Percentiles rank a stretch among this genome's conserved stretches.
These are phyloP conservation scores for Drosophila sturtevanti DNA, from an alignment of 1,140 invertebrate species.

Conservation along the genomic window DNA sequence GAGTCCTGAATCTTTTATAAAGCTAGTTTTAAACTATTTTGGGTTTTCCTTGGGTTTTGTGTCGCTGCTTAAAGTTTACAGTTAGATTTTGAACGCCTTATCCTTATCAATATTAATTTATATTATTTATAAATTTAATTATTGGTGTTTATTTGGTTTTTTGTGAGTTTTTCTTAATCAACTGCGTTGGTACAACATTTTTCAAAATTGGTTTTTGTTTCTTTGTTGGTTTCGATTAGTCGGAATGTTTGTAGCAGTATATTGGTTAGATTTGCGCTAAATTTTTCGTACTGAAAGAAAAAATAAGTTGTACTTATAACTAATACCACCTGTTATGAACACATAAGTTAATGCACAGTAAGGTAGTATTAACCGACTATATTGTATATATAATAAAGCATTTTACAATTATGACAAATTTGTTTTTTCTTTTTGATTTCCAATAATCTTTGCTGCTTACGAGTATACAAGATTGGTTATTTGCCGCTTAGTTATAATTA, in stretches of 20 bases:
- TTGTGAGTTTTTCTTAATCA: slow-evolving; percentile 72
- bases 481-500: too few species aligned
- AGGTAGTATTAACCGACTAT: neutral
- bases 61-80: slow-evolving; percentile 47
- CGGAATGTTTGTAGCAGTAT: slow-evolving; percentile 69
- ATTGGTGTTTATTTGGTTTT: slow-evolving; percentile 54
- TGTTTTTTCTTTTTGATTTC: neutral
- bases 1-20: slow-evolving; percentile 48
- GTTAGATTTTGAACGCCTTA: slow-evolving; percentile 60
- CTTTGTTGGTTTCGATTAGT: slow-evolving; percentile 6
- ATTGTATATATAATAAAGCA: neutral
- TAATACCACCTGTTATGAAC: slow-evolving; percentile 54
- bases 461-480: too few species aligned
- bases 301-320: slow-evolving; percentile 5
- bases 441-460: slow-evolving; percentile 31
- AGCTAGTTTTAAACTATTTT: slow-evolving; percentile 61
- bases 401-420: neutral
- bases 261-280: slow-evolving; percentile 64
- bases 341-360: neutral
- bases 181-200: slow-evolving; percentile 80
- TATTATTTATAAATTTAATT: slow-evolving; percentile 53
- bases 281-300: slow-evolving; percentile 63
- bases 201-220: slow-evolving; percentile 50
- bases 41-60: slow-evolving; percentile 29
- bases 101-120: slow-evolving; percentile 53